Percentiles rank a stretch among this genome's conserved stretches.
phyloP scores from a whole-genome alignment of 2,797 vertebrate species.

The Hoplostethus mediterraneus region DNA sequence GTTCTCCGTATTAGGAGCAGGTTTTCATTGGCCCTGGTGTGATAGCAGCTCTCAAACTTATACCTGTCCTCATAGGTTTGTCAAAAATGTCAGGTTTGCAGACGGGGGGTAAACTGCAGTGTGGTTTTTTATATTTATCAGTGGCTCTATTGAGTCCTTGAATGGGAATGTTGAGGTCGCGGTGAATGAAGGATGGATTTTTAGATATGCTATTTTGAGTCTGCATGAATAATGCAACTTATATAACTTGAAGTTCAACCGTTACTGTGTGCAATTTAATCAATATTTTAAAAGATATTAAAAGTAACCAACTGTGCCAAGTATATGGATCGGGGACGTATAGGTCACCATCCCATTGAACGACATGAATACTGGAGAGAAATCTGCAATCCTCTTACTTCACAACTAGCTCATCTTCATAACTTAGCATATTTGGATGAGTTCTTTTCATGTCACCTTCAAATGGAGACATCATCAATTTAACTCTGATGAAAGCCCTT shows the following conservation, averaged over 20 bases:
- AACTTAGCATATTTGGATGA: slow-evolving; percentile 52
- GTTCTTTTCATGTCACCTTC: slow-evolving; percentile 48
- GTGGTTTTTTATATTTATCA: slow-evolving; percentile 31
- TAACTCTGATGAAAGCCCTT: slow-evolving; percentile 59
- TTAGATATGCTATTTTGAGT: background rate
- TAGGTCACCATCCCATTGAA: slow-evolving; percentile 7
- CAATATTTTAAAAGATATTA: slow-evolving; percentile 19
- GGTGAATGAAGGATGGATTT: slow-evolving; percentile 15
- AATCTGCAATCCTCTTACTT: background rate
- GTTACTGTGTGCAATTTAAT: background rate
- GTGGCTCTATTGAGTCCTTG: slow-evolving; percentile 7
- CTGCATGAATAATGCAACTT: slow-evolving; percentile 1
- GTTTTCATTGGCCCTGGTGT: slow-evolving; percentile 30
- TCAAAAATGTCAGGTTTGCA: slow-evolving; percentile 41
- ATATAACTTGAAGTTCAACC: background rate
- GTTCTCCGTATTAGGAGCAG: slow-evolving; percentile 33
- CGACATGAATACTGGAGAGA: slow-evolving; percentile 3
- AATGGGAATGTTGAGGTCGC: slow-evolving; percentile 32
- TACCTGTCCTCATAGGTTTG: slow-evolving; percentile 40
- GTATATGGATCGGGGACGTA: slow-evolving; percentile 19
- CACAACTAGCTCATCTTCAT: slow-evolving; percentile 26
- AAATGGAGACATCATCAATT: slow-evolving; percentile 56
- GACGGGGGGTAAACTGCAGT: slow-evolving; percentile 27
- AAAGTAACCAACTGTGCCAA: slow-evolving; percentile 1
- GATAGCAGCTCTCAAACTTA: slow-evolving; percentile 32